Percentiles rank a stretch among this genome's conserved stretches.
These are phyloP conservation scores for Phrynosoma blainvillii DNA, from an alignment of 2,113 vertebrate species.

Conservation along the genomic window DNA sequence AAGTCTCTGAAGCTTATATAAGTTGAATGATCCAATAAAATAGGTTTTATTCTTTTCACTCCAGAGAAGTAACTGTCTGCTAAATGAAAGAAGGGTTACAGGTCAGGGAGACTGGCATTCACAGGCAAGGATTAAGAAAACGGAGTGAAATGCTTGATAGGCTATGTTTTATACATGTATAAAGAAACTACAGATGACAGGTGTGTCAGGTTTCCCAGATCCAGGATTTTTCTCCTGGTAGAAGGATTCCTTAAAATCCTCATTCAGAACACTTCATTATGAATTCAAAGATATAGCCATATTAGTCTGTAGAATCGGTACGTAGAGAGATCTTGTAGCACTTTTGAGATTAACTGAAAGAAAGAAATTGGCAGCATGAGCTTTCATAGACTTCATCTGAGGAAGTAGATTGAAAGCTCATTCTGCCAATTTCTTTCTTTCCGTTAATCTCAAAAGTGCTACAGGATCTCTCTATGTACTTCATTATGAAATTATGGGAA, in stretches of 20 bases:
- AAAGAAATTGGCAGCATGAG: no score
- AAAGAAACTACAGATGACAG: neutral
- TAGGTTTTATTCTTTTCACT: accelerated
- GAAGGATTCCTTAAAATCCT: neutral
- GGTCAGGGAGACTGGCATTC: neutral
- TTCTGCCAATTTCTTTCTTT: no score
- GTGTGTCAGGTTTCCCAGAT: neutral
- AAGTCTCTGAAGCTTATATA: neutral
- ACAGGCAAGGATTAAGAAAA: neutral
- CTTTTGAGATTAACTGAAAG: no score
- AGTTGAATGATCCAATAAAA: neutral
- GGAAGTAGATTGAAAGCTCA: no score
- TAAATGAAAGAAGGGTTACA: accelerated
- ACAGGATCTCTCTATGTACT: no score
- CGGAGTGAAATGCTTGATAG: neutral
- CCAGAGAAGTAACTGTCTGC: neutral
- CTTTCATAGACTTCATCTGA: no score
- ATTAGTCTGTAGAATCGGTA: no score
- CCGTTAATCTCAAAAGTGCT: no score
- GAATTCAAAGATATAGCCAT: no score
- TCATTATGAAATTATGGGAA: neutral
- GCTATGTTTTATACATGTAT: accelerated
- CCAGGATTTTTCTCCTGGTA: neutral
- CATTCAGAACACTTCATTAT: neutral
- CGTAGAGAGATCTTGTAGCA: no score